Percentiles rank a stretch among this genome's conserved stretches.
phyloP scores from a whole-genome alignment of 2,797 vertebrate genomes.

The Hoplostethus mediterraneus region DNA sequence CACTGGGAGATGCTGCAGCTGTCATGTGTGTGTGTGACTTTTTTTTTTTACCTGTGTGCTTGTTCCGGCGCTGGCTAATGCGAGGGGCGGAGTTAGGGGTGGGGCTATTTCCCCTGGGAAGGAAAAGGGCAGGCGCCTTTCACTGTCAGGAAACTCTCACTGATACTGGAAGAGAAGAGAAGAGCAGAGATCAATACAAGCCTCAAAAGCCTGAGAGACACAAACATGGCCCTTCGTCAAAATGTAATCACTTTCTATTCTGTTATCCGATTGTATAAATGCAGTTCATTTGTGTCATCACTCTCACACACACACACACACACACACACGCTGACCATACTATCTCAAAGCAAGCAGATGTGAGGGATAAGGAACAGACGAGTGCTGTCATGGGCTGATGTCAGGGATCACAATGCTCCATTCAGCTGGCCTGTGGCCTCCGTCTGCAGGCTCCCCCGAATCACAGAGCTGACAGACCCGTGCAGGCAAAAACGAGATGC shows the following conservation, averaged over 20 bases:
- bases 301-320: neutral
- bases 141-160: conserved; percentile 97
- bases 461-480: conserved; percentile 40
- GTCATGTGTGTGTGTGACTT: conserved; percentile 10
- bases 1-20: conserved; percentile 25
- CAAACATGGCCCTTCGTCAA: neutral
- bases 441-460: conserved; percentile 47
- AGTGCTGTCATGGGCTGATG: conserved; percentile 52
- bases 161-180: conserved; percentile 87
- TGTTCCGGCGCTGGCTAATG: conserved; percentile 92
- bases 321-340: conserved; percentile 11
- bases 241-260: neutral
- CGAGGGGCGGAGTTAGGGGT: conserved; percentile 87
- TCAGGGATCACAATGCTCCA: conserved; percentile 67
- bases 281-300: conserved; percentile 14
- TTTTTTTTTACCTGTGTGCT: conserved; percentile 91
- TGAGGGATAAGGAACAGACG: conserved; percentile 31
- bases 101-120: conserved; percentile 93
- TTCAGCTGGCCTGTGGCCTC: conserved; percentile 39
- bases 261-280: conserved; percentile 6
- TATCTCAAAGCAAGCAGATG: conserved; percentile 21
- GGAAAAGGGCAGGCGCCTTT: conserved; percentile 98
- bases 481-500: conserved; percentile 59
- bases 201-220: neutral
- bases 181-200: conserved; percentile 13